Evolutionary conservation across 2,113 vertebrate species (phyloP).

Genomic region (Callionymus lyra): DNA sequence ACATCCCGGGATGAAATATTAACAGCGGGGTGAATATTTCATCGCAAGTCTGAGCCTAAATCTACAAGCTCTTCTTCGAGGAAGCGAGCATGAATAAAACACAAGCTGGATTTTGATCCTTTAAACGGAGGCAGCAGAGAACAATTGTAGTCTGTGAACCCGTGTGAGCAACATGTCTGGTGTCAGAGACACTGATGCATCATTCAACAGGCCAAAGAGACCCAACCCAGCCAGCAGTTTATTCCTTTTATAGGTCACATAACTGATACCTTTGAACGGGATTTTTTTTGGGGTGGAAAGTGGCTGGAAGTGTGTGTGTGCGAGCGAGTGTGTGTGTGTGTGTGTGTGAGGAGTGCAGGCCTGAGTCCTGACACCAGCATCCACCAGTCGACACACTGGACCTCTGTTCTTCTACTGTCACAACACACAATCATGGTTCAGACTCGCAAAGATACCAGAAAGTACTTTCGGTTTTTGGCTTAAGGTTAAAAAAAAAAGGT

Average conservation of each 20-base stretch:
- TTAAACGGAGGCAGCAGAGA: slow-evolving; percentile 50
- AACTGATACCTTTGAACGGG: too few relatives aligned
- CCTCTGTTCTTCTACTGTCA: slow-evolving; percentile 30
- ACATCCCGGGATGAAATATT: slow-evolving; percentile 43
- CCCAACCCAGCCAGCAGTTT: too few relatives aligned
- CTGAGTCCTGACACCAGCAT: slow-evolving; percentile 66
- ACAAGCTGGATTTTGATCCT: slow-evolving; percentile 37
- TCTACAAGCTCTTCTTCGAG: slow-evolving; percentile 34
- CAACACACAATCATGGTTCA: slow-evolving; percentile 7
- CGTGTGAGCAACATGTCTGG: slow-evolving; percentile 41
- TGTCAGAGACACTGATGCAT: slow-evolving; percentile 20
- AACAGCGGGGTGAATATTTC: slow-evolving; percentile 49
- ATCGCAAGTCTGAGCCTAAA: slow-evolving; percentile 36
- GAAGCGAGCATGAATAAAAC: slow-evolving; percentile 47
- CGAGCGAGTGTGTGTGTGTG: slow-evolving; percentile 31
- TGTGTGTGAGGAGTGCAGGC: slow-evolving; percentile 31
- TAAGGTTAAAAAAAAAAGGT: too few relatives aligned
- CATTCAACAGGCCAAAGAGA: slow-evolving; percentile 23
- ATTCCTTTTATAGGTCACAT: too few relatives aligned
- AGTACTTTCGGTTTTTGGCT: too few relatives aligned
- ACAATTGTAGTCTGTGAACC: slow-evolving; percentile 30
- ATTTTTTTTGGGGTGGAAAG: too few relatives aligned
- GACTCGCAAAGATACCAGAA: too few relatives aligned
- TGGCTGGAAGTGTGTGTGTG: neutral
- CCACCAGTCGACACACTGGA: slow-evolving; percentile 49